These are phyloP conservation scores for Marronus borbonicus DNA, from an alignment of 2,888 invertebrate species.

Conservation along the genomic window DNA sequence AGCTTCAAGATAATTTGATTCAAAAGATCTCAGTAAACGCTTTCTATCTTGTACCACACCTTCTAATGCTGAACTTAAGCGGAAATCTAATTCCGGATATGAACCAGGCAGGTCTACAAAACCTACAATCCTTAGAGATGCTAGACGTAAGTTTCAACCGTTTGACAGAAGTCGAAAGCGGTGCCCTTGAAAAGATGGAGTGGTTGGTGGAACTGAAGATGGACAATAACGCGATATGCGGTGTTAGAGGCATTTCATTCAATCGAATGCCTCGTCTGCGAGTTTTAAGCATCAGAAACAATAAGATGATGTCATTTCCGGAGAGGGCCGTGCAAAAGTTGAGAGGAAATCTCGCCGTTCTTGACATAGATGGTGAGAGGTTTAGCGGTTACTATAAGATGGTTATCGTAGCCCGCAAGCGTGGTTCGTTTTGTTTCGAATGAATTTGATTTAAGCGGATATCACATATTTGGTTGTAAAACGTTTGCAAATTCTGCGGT, in stretches of 20 bases:
- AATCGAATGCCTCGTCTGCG: conserved; percentile 88
- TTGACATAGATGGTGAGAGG: conserved; percentile 85
- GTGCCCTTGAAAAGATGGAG: conserved; percentile 83
- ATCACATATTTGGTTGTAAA: not conserved
- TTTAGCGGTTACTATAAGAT: not conserved
- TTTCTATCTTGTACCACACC: conserved; percentile 83
- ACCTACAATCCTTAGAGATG: conserved; percentile 85
- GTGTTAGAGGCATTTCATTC: conserved; percentile 85
- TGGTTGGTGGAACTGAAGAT: conserved; percentile 90
- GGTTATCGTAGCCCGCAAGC: not conserved
- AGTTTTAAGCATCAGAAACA: conserved; percentile 84
- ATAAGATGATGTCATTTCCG: conserved; percentile 81
- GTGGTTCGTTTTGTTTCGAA: not conserved
- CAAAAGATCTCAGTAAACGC: conserved; percentile 81
- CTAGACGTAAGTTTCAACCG: conserved; percentile 88
- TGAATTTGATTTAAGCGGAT: not conserved
- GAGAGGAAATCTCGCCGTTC: conserved; percentile 84
- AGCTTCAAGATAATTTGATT: conserved; percentile 84
- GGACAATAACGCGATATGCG: conserved; percentile 88
- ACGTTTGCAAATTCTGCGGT: not conserved
- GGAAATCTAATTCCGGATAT: conserved; percentile 84
- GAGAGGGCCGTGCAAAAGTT: conserved; percentile 84
- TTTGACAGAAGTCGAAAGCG: conserved; percentile 76
- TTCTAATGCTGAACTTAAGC: conserved; percentile 88
- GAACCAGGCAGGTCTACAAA: conserved; percentile 82